phyloP scores from a whole-genome alignment of 1,140 invertebrate species.

The Agraylea sexmaculata region DNA sequence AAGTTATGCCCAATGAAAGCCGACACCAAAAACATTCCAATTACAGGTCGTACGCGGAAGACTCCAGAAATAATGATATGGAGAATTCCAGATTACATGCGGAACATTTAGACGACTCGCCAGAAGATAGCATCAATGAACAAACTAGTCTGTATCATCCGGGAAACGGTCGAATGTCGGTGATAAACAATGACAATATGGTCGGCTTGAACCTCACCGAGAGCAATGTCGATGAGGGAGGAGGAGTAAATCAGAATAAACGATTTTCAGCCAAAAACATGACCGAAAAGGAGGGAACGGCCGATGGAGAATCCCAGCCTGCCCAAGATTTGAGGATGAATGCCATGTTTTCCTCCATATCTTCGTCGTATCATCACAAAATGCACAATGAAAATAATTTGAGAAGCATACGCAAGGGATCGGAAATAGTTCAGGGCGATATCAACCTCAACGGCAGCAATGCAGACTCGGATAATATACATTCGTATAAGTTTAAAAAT shows the following conservation, averaged over 20 bases:
- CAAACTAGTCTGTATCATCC: constrained; percentile 1
- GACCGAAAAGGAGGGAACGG: neutral
- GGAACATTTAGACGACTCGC: constrained; percentile 3
- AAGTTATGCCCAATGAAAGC: constrained; percentile 30
- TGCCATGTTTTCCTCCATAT: constrained; percentile 2
- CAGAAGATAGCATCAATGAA: constrained; percentile 3
- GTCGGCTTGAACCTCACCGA: constrained; percentile 6
- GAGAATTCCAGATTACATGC: constrained; percentile 4
- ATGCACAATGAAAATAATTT: constrained; percentile 1
- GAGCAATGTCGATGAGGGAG: constrained; percentile 9
- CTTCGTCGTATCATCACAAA: constrained; percentile 6
- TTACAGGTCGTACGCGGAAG: neutral
- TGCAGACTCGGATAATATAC: constrained; percentile 37
- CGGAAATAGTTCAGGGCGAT: constrained; percentile 10
- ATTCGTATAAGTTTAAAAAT: constrained; percentile 87
- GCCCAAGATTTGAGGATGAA: constrained; percentile 7
- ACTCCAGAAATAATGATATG: constrained; percentile 4
- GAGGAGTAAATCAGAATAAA: constrained; percentile 1
- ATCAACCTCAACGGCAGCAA: constrained; percentile 25
- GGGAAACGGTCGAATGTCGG: constrained; percentile 1
- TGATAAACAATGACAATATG: constrained; percentile 5
- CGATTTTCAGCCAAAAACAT: constrained; percentile 1
- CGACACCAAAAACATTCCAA: constrained; percentile 32
- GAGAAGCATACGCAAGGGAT: constrained; percentile 12
- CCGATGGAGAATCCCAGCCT: constrained; percentile 6